Evolutionary conservation across 1,140 invertebrate genomes (phyloP), one percentile per base, ranked within the genome.

Genomic region (Brachionus manjavacas): DNA sequence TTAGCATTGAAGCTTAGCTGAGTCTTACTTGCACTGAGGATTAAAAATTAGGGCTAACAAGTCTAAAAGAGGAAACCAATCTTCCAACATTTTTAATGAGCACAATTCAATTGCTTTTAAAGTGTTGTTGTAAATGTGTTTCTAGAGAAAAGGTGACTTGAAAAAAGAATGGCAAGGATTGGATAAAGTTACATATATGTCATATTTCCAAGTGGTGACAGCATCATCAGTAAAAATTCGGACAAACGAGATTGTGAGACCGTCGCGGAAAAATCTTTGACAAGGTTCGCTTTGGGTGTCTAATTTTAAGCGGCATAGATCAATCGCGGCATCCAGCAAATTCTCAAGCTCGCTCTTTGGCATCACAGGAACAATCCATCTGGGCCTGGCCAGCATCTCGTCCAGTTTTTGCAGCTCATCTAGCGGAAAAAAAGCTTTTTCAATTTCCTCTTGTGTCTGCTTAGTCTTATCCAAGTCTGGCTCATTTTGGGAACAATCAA

Each of bases 171-270:
- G 12, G 31, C 20, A 3, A 2, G 9, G 16, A 72, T 41, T 68
- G 31, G 31, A 72, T 35, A 60, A 91, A 72, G 16, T 72, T 72
- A 72, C 68, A 72, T 98, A 96, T 87, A 98, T 98, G 89, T 97
- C 97, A 87, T 93, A 92, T 90, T 97, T 98, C 96, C 96, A 98
- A 87, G 95, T 96, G 87, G 94, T 95, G 43, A 99, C 96, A 68
- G 96, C 96, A 89, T 98, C 96, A 91, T 98, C 96, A n/a, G 96
- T 97, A 86, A 98, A 91, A 88, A 98, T 96, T 91, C 98, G 97
- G 16, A 94, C 96, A 90, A 98, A 98, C 66, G 96, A 97, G 85
- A 96, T 93, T 85, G 95, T 96, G 66, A 98, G 91, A 20, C 95
- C 95, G 89, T 98, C 96, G 86, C 94, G 93, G 91, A 96, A 97